These are phyloP conservation scores for Chalcis sispes DNA, from an alignment of 2,888 invertebrate genomes.

Conservation along the genomic window DNA sequence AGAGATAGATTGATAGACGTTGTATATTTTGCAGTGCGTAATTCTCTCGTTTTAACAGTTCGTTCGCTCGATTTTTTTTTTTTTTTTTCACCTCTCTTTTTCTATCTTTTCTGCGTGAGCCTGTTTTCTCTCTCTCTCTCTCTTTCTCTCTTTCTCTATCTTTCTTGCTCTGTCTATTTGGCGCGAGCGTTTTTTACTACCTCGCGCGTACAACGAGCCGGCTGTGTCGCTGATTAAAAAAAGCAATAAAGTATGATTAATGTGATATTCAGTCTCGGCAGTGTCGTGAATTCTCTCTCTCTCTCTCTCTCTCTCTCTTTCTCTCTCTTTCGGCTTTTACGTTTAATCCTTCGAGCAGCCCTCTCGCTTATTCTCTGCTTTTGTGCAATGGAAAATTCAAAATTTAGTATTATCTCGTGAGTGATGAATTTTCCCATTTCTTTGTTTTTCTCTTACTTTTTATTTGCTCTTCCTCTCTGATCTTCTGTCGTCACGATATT, in stretches of 20 bases:
- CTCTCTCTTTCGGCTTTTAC: background rate
- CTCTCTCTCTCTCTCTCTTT: too few relatives aligned
- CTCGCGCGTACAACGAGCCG: background rate
- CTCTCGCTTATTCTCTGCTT: background rate
- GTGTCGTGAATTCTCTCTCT: background rate
- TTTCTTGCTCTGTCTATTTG: background rate
- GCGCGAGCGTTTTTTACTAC: background rate
- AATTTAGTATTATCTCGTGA: slow-evolving; percentile 29
- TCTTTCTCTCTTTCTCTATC: background rate
- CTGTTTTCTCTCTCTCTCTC: too few relatives aligned
- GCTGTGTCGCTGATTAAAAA: slow-evolving; percentile 39
- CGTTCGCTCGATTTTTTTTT: background rate
- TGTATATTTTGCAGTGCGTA: slow-evolving; percentile 7
- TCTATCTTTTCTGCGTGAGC: background rate
- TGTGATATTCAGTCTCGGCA: slow-evolving; percentile 27
- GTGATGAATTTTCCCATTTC: slow-evolving; percentile 5
- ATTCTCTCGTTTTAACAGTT: slow-evolving; percentile 1
- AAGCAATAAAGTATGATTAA: slow-evolving; percentile 45
- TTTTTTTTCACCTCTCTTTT: slow-evolving; percentile 2
- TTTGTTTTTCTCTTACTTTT: too few relatives aligned
- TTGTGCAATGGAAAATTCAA: slow-evolving; percentile 33
- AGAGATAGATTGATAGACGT: too few relatives aligned
- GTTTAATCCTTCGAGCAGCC: slow-evolving; percentile 14
- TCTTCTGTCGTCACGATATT: too few relatives aligned
- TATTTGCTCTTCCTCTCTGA: too few relatives aligned